These are phyloP conservation scores for Drosophila nigricruria DNA, from an alignment of 2,888 invertebrate species.

Conservation along the genomic window DNA sequence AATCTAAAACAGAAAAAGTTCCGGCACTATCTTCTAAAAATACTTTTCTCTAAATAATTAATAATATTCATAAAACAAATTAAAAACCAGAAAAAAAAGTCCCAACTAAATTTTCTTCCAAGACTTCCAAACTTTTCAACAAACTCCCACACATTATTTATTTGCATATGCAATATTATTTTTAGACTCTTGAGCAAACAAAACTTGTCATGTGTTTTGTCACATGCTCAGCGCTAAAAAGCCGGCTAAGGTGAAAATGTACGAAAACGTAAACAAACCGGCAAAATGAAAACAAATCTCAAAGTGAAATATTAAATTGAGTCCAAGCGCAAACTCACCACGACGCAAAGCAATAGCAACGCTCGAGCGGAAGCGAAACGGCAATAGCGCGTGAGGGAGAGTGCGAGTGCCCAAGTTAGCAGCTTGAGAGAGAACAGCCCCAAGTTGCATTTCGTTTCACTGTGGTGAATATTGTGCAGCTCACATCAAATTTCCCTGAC, in stretches of 20 bases:
- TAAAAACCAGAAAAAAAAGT: background rate
- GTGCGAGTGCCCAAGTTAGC: slow-evolving; percentile 1
- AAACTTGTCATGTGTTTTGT: slow-evolving; percentile 19
- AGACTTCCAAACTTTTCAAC: too few relatives aligned
- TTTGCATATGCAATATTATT: slow-evolving; percentile 6
- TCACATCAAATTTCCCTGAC: slow-evolving; percentile 45
- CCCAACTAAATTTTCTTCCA: background rate
- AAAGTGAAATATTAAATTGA: slow-evolving; percentile 26
- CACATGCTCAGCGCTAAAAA: slow-evolving; percentile 36
- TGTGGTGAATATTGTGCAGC: slow-evolving; percentile 46
- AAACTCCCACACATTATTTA: background rate
- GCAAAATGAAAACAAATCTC: slow-evolving; percentile 67
- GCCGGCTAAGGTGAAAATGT: slow-evolving; percentile 71
- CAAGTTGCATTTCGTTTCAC: slow-evolving; percentile 43
- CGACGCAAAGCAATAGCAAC: slow-evolving; percentile 28
- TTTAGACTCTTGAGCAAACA: slow-evolving; percentile 17
- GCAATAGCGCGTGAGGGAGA: slow-evolving; percentile 8
- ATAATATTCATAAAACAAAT: too few relatives aligned
- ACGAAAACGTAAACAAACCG: slow-evolving; percentile 84
- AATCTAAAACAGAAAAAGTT: too few relatives aligned
- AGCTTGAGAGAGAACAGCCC: slow-evolving; percentile 48
- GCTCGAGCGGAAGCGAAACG: background rate
- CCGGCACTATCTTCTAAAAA: too few relatives aligned
- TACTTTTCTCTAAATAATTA: too few relatives aligned
- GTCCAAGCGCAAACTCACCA: slow-evolving; percentile 72